These are phyloP conservation scores for Alviniconcha strummeri DNA, from an alignment of 2,888 invertebrate species.

Conservation along the genomic window DNA sequence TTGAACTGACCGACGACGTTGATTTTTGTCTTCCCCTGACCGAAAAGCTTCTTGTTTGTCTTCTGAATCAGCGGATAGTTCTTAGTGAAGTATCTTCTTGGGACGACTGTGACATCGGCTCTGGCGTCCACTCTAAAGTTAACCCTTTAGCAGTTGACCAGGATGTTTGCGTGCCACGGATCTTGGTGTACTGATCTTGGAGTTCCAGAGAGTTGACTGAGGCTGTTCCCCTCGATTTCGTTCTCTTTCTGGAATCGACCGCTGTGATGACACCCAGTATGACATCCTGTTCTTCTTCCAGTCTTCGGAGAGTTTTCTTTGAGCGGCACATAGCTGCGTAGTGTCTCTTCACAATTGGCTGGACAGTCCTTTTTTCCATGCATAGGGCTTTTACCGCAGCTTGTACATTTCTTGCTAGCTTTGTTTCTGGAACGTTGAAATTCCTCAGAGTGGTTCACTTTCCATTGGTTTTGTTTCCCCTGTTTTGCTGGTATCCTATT, in stretches of 20 bases:
- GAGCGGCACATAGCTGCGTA: constrained; percentile 19
- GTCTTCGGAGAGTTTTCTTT: neutral
- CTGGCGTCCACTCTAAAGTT: constrained; percentile 6
- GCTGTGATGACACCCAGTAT: neutral
- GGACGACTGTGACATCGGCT: constrained; percentile 25
- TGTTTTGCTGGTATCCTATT: neutral
- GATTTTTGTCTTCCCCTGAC: neutral
- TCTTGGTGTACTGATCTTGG: neutral
- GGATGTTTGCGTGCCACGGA: neutral
- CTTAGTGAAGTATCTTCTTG: constrained; percentile 3
- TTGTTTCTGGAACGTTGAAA: too few species aligned
- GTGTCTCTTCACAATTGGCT: constrained; percentile 28
- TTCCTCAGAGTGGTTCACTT: neutral
- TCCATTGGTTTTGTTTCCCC: constrained; percentile 3
- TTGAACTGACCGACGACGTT: neutral
- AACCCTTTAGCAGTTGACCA: neutral
- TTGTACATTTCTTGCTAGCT: neutral
- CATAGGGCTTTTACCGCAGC: neutral
- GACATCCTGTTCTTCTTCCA: neutral
- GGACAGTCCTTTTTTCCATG: constrained; percentile 25
- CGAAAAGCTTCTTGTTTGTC: constrained; percentile 22
- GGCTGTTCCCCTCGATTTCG: neutral
- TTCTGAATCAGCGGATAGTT: constrained; percentile 2
- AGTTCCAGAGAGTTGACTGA: neutral
- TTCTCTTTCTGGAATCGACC: too few species aligned